These are phyloP conservation scores for Plusia festucae DNA, from an alignment of 2,888 invertebrate species.

Conservation along the genomic window DNA sequence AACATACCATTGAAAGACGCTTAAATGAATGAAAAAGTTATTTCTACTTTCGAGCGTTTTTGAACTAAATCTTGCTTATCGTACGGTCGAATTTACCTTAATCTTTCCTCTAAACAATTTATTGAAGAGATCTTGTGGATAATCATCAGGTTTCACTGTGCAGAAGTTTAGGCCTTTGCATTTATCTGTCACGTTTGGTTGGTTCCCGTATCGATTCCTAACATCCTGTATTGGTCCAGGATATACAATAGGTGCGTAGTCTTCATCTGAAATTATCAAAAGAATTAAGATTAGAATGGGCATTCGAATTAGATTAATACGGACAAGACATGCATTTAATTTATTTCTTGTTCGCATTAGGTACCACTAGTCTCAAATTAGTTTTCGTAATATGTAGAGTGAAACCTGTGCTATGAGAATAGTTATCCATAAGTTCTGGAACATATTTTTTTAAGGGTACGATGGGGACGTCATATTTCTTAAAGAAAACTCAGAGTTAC, in stretches of 20 bases:
- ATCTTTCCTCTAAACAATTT: slow-evolving; percentile 73
- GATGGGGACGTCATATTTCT: no score
- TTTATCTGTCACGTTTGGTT: slow-evolving; percentile 55
- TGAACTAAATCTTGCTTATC: neutral
- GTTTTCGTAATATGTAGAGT: no score
- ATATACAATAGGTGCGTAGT: slow-evolving; percentile 63
- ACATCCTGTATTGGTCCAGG: slow-evolving; percentile 70
- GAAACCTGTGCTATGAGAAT: no score
- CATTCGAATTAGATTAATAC: no score
- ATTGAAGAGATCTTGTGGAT: slow-evolving; percentile 75
- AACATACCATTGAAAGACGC: neutral
- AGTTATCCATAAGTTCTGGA: no score
- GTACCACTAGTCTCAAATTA: no score
- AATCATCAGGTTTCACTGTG: slow-evolving; percentile 73
- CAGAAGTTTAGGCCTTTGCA: slow-evolving; percentile 74
- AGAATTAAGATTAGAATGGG: no score
- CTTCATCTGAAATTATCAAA: slow-evolving; percentile 50
- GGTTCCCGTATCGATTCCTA: slow-evolving; percentile 57
- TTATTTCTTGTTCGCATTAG: no score
- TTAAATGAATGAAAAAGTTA: no score
- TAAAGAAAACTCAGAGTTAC: no score
- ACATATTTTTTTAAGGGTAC: no score
- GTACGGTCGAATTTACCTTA: slow-evolving; percentile 57
- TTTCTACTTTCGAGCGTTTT: neutral
- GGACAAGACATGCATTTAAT: no score